Evolutionary conservation across 1,140 invertebrate genomes (phyloP), one percentile per base, ranked within the genome.

Genomic region (Saxidomus purpurata): DNA sequence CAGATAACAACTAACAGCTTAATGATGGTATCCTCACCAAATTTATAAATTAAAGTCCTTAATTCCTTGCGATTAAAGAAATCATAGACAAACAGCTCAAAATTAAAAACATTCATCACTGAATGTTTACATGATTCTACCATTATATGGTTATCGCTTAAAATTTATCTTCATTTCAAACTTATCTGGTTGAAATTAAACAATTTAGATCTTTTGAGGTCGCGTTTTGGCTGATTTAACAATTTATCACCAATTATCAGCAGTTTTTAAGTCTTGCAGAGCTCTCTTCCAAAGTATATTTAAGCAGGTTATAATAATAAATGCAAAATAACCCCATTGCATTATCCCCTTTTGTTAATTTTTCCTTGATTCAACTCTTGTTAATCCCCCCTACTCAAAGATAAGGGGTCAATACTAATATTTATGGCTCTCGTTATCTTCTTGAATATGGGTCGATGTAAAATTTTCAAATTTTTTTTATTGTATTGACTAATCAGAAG

Each of bases 101-200:
- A 89, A 89, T 89, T 89, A 89, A 89, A 89, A 84, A 89, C 87
- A 89, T 89, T 81, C 79, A 89, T 89, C 87, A 89, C 87, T 19
- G 40, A 63, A 43, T 89, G 87, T 89, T 89, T 89, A 82, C 87
- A 89, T 84, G 80, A 77, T 82, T 61, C 36, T 17, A 55, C 80
- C 87, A 89, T 89, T 89, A 89, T 59, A 83, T 77, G 63, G 63
- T 83, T 89, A 89, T 89, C 87, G 47, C 52, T 61, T 52, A 76
- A 84, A 83, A 89, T 89, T 89, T 89, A 89, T 89, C 87, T 89
- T 89, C 87, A 89, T 89, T 89, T 89, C 80, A 55, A 76, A 89
- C 81, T 89, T 89, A 89, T 89, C 87, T 89, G 77, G 36, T 77
- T 89, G 77, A 89, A 89, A 89, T 89, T 89, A 89, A 89, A 89